phyloP scores from a whole-genome alignment of 2,113 vertebrate genomes.

The Tricholaema leucomelas region DNA sequence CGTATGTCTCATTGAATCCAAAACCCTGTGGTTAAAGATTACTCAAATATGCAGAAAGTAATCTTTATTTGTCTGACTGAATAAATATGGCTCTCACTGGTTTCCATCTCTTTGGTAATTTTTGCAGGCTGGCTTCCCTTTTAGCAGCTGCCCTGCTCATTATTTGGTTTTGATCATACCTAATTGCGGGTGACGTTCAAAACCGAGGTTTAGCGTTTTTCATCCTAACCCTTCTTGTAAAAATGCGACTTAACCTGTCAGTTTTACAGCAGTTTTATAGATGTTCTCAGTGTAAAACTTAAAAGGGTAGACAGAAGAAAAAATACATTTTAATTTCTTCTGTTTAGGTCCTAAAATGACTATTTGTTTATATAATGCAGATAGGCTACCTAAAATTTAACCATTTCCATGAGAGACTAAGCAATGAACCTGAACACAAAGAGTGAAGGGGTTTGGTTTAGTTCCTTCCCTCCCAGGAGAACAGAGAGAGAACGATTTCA shows the following conservation, averaged over 20 bases:
- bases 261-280: conserved; percentile 19
- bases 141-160: conserved; percentile 48
- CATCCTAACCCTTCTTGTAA: conserved; percentile 10
- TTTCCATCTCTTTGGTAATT: conserved; percentile 42
- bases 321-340: not conserved
- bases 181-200: conserved; percentile 37
- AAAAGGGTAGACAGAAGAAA: not conserved
- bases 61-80: conserved; percentile 26
- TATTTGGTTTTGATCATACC: conserved; percentile 59
- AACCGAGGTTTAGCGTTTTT: conserved; percentile 14
- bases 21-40: conserved; percentile 51
- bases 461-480: not conserved
- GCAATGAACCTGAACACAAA: not conserved
- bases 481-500: not conserved
- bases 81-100: conserved; percentile 16
- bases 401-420: not conserved
- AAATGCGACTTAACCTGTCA: conserved; percentile 5
- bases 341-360: not conserved
- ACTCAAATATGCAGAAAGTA: conserved; percentile 38
- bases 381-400: not conserved
- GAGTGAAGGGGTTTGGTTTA: not conserved
- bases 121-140: conserved; percentile 39
- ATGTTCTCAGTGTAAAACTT: not conserved
- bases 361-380: not conserved
- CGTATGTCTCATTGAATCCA: not conserved